Base-by-base conservation (phyloP, 2,888 invertebrate genomes). In the Loripinus fragilis region DNA sequence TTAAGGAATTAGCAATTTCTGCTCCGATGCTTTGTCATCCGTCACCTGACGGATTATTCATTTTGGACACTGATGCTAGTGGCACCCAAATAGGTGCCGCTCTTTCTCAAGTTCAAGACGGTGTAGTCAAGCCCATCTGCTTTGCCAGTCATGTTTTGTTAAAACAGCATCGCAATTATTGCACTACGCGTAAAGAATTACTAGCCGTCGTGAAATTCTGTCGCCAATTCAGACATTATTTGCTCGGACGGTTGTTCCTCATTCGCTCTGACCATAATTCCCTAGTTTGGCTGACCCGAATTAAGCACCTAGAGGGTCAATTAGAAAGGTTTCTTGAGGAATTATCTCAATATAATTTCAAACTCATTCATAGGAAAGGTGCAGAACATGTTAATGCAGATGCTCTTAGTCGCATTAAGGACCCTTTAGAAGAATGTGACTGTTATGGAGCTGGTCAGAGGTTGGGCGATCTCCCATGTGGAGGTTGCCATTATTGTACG, bases 91-190 rank as follows among this genome's bases (percentile, higher is more conserved):
- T 66, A 35, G 66, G 66, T 8, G 33, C 66, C 35, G 66, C 38
- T 35, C 25, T 66, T 8, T 66, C 33, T 28, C 66, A 66, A n/a
- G 28, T 66, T 8, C 66, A 66, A 41, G 38, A 66, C 25, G 66
- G 66, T 35, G 66, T 66, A 7, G 5, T 66, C 17, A 66, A 66
- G 50, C 70, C 66, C 35, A 66, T 66, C 41, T 66, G 66, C 66
- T 66, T 38, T 41, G 66, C 66, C 66, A 66, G 66, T 23, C 33
- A 66, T 35, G 41, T 41, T n/a, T n/a, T n/a, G n/a, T n/a, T n/a
- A n/a, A n/a, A n/a, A n/a, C n/a, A n/a, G n/a, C n/a, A n/a, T n/a
- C n/a, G n/a, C n/a, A n/a, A n/a, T n/a, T n/a, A n/a, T n/a, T n/a
- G n/a, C n/a, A n/a, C n/a, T n/a, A n/a, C 66, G 38, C 35, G 66